phyloP scores from a whole-genome alignment of 2,113 vertebrate genomes.

The Barnardius zonarius region DNA sequence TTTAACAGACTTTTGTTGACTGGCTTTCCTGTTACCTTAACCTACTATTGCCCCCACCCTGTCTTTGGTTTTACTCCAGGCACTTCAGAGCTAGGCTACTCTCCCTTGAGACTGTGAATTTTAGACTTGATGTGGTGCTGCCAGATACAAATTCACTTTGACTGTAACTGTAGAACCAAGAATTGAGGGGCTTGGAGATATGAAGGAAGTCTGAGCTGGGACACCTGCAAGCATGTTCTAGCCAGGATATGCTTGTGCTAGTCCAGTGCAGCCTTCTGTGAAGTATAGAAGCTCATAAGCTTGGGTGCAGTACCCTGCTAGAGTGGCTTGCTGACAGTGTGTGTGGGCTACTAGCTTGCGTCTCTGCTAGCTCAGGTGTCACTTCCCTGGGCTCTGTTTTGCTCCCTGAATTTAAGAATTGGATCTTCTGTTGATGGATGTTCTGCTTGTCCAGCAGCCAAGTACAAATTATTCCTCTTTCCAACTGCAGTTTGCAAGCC shows the following conservation, averaged over 20 bases:
- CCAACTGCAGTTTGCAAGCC: conserved; percentile 23
- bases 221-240: background rate
- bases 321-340: background rate
- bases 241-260: background rate
- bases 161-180: background rate
- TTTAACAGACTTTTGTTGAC: background rate
- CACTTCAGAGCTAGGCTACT: background rate
- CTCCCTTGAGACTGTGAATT: background rate
- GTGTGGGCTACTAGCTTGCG: background rate
- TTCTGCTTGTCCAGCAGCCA: conserved; percentile 43
- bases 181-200: background rate
- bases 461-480: conserved; percentile 30
- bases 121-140: background rate
- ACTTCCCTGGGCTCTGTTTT: conserved; percentile 4
- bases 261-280: background rate
- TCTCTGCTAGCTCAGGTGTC: background rate
- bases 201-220: background rate
- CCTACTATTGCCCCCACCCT: background rate
- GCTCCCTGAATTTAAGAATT: conserved; percentile 35
- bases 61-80: background rate
- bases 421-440: conserved; percentile 39
- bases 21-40: background rate
- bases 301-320: background rate
- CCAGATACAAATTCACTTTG: background rate
- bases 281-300: background rate